Percentiles rank a stretch among this genome's conserved stretches.
Conservation (phyloP, 2,888 invertebrate species). For the Chymomyza caudatula region DNA sequence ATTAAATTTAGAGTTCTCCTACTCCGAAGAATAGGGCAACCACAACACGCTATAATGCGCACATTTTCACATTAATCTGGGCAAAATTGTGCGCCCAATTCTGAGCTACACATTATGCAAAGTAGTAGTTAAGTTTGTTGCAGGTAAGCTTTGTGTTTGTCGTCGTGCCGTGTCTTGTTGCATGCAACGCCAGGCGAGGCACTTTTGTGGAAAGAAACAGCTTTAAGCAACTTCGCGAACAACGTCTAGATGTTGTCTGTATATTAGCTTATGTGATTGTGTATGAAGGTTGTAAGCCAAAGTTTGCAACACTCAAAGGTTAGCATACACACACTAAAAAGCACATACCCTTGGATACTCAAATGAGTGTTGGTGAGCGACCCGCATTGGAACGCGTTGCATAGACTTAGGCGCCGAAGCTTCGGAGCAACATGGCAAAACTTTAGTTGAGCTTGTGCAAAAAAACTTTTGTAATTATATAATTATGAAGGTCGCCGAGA, state of each 20-base stretch:
- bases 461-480: conserved; percentile 64
- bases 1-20: conserved; percentile 58
- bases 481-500: conserved; percentile 65
- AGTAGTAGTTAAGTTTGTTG: conserved; percentile 23
- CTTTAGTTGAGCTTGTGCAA: conserved; percentile 21
- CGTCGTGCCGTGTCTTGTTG: neutral
- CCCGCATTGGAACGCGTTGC: conserved; percentile 55
- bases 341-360: neutral
- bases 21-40: conserved; percentile 27
- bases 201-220: neutral
- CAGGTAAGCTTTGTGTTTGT: neutral
- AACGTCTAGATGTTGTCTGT: neutral
- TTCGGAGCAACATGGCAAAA: conserved; percentile 8
- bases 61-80: conserved; percentile 54
- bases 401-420: conserved; percentile 35
- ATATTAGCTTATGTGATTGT: conserved; percentile 2
- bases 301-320: conserved; percentile 29
- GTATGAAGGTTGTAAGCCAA: conserved; percentile 15
- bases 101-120: conserved; percentile 50
- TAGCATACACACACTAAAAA: neutral
- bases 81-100: conserved; percentile 1
- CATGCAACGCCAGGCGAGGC: neutral
- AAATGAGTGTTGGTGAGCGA: neutral
- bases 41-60: conserved; percentile 47
- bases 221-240: conserved; percentile 14